Evolutionary conservation across 2,797 vertebrate species (phyloP), one percentile per base, ranked within the genome.

Genomic region (Brachyrhaphis roseni): DNA sequence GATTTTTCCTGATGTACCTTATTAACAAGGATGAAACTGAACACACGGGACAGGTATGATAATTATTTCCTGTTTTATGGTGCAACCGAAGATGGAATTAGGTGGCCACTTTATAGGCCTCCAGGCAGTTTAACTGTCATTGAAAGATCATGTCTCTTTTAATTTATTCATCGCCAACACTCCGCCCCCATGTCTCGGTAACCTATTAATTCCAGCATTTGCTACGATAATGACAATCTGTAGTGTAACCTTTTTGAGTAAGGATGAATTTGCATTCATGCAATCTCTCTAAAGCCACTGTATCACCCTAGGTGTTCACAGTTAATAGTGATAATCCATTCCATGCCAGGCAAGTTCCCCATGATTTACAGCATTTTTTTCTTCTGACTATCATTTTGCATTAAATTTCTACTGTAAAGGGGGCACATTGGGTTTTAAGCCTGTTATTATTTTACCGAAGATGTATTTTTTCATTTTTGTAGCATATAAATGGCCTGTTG

Each of bases 1-100:
- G 96, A 83, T 96, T 96, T 81, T 96, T 96, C 83, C 88, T 96
- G 87, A 96, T 96, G 95, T 95, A 96, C 83, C 95, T 96, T 75
- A 96, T 96, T 79, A 96, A 95, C 91, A 96, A 96, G 83, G 95
- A 96, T 86, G 95, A 96, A 77, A 96, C 96, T 0, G 95, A 96
- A 82, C 94, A 96, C 88, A 96, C 96, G 0, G 95, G 96, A 49
- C 95, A 96, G 95, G 96, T 96, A 94, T 36, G 64, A 12, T 49
- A 34, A 47, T 75, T 71, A 1, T 81, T 51, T 82, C 47, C 76
- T 82, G 3, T 83, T 5, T 85, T 83, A 78, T n/a, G 45, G 62
- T 78, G 51, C 74, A 72, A 20, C 82, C 46, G 75, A 71, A 80
- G 43, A 75, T 0, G 71, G 74, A 80, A 71, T 36, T 74, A 74